Evolutionary conservation across 2,113 vertebrate species (phyloP), one percentile per base, ranked within the genome.

Genomic region (Struthidea cinerea): DNA sequence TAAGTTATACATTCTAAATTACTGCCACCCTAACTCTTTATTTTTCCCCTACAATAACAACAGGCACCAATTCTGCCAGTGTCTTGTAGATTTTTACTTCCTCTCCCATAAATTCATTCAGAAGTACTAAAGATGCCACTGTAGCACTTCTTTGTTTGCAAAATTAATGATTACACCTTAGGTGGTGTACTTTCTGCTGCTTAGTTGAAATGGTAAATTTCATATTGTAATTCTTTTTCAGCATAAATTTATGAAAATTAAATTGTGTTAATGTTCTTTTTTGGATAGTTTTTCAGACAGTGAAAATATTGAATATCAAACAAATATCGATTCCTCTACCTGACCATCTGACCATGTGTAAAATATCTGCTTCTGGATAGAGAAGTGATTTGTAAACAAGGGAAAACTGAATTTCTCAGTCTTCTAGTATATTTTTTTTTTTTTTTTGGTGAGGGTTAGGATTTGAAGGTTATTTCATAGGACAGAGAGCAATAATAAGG

Each of bases 391-490:
- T 39, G 42, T 59, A 81, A 94, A 57, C 13, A 24, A 39, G 30
- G 23, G 15, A 79, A 88, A 94, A 73, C 11, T 22, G 41, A n/a
- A 32, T 32, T 46, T 70, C 23, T 67, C 35, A 59, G 5, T 42
- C 15, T 81, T 52, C 17, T 44, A 7, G 17, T 30, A 2, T 17
- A 16, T 46, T 16, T 50, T 19, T 11, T 59, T 35, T n/a, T 55
- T 28, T 35, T 37, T 63, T 39, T 33, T 47, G 2, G 5, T 42
- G 11, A n/a, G 16, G 6, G 56, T 78, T 71, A 86, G 59, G 16
- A 68, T 90, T 63, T 93, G 81, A 94, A 97, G 94, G 95, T 95
- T 55, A 74, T 88, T 92, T 61, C 35, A 21, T 11, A 80, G 61
- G 50, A 94, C 63, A 90, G 41, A 65, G 82, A 77, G 47, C 88